Conservation (phyloP, 2,113 vertebrate genomes). For the Apaloderma vittatum region DNA sequence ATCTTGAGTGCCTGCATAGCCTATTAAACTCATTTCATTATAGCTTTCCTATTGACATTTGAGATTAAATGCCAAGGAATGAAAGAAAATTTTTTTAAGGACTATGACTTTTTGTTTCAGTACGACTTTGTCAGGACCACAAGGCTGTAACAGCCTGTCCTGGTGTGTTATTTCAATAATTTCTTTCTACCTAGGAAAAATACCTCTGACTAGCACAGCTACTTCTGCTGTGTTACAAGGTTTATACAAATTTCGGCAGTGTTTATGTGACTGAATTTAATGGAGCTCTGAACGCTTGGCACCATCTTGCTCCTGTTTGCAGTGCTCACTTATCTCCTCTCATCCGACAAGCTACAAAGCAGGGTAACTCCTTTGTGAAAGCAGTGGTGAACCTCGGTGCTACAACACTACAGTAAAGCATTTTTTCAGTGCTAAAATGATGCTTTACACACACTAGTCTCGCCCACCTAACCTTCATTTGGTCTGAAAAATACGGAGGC, state of each 20-base stretch:
- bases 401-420: not conserved
- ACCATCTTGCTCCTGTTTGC: not conserved
- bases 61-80: constrained; percentile 24
- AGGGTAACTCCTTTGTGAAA: not conserved
- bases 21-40: constrained; percentile 31
- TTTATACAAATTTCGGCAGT: not conserved
- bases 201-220: not conserved
- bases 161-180: not conserved
- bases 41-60: constrained; percentile 26
- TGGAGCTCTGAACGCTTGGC: not conserved
- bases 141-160: not conserved
- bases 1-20: not conserved
- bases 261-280: not conserved
- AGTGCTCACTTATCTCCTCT: not conserved
- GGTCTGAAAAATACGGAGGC: not conserved
- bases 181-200: constrained; percentile 7
- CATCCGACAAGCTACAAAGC: not conserved
- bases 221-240: not conserved
- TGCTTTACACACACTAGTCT: not conserved
- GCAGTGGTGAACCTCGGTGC: not conserved
- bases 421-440: not conserved
- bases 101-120: constrained; percentile 1
- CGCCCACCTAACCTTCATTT: not conserved
- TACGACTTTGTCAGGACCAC: not conserved
- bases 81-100: not conserved